These are phyloP conservation scores for Scaptomyza montana DNA, from an alignment of 1,140 invertebrate genomes.

Conservation along the genomic window DNA sequence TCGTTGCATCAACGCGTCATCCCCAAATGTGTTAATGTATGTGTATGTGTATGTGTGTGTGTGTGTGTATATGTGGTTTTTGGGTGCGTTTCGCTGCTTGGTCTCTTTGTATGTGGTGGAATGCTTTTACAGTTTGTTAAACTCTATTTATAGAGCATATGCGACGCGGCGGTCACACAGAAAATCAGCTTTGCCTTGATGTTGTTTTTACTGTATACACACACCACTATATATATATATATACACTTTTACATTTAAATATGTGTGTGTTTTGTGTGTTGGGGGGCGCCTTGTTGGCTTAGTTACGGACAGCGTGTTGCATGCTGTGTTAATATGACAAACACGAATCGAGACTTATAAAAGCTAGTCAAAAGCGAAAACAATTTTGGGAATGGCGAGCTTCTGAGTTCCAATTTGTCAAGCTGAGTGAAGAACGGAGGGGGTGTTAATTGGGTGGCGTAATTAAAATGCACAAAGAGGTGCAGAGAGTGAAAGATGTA, in stretches of 20 bases:
- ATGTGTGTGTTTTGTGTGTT: constrained; percentile 25
- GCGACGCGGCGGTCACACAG: constrained; percentile 59
- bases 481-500: constrained; percentile 3
- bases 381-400: constrained; percentile 21
- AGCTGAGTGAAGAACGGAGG: not conserved
- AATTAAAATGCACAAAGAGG: constrained; percentile 63
- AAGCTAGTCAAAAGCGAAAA: constrained; percentile 38
- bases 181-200: constrained; percentile 54
- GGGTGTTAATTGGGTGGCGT: constrained; percentile 68
- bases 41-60: constrained; percentile 19
- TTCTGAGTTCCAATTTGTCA: constrained; percentile 44
- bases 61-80: constrained; percentile 41
- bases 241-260: not conserved
- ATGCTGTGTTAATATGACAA: constrained; percentile 63
- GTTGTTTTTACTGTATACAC: constrained; percentile 16
- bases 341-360: constrained; percentile 50
- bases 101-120: constrained; percentile 74
- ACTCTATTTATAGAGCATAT: constrained; percentile 78
- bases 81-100: constrained; percentile 28
- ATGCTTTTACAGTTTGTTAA: constrained; percentile 82
- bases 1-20: constrained; percentile 57
- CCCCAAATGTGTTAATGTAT: constrained; percentile 36
- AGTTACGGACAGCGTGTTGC: constrained; percentile 50
- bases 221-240: not conserved
- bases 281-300: constrained; percentile 74